A percentile compares a stretch with the other conserved stretches of the same genome.
Conservation (phyloP, 2,888 invertebrate genomes). For the Thalpophila matura region DNA sequence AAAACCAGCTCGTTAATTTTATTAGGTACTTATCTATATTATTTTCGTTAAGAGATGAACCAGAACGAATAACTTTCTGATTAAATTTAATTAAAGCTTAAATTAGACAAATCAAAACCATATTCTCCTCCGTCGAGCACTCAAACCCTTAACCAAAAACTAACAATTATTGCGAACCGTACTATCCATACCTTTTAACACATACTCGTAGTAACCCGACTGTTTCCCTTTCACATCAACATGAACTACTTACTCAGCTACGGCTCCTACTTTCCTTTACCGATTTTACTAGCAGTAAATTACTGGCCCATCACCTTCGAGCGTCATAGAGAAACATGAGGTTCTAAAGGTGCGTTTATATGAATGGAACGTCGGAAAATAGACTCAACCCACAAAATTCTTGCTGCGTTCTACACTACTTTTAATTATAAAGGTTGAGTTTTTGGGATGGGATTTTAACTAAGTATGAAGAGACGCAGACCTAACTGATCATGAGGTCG, state of each 20-base stretch:
- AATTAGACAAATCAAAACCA: slow-evolving; percentile 3
- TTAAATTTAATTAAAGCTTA: slow-evolving; percentile 11
- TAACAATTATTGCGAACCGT: slow-evolving; percentile 27
- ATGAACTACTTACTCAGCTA: slow-evolving; percentile 50
- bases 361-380: neutral
- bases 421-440: no score
- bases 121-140: slow-evolving; percentile 4
- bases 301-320: slow-evolving; percentile 43
- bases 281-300: slow-evolving; percentile 54
- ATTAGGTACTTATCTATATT: no score
- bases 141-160: slow-evolving; percentile 15
- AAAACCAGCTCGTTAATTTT: neutral
- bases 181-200: slow-evolving; percentile 31
- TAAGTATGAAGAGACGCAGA: no score
- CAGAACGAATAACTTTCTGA: neutral
- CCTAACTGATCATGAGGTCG: no score
- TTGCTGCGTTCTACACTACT: no score
- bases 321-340: slow-evolving; percentile 25
- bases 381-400: no score
- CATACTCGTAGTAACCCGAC: slow-evolving; percentile 44
- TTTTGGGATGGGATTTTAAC: no score
- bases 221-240: slow-evolving; percentile 44
- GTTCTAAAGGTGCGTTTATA: slow-evolving; percentile 23
- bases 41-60: neutral
- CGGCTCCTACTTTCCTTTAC: slow-evolving; percentile 38